Base-by-base conservation (phyloP, 2,888 invertebrate species). In the Diplazon laetatorius region DNA sequence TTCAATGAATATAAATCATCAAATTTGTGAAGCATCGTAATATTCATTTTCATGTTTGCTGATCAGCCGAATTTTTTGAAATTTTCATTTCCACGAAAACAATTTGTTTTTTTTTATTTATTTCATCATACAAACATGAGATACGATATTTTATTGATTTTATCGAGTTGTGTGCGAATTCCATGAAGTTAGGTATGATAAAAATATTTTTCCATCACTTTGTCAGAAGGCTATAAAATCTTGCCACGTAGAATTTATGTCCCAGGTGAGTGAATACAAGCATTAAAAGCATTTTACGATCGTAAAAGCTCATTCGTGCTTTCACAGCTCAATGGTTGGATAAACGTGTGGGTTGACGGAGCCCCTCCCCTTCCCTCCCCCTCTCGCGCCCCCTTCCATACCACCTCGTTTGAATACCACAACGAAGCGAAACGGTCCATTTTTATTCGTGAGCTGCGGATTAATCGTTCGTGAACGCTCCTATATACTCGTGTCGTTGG, bases 361-460 rank as follows among this genome's bases (percentile, higher is more conserved):
- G 30, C 25, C 22, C 22, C 22, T n/a, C 25, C 14, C 30, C n/a
- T n/a, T n/a, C n/a, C n/a, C n/a, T n/a, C n/a, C n/a, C n/a, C n/a
- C n/a, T n/a, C n/a, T n/a, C n/a, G n/a, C n/a, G n/a, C n/a, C n/a
- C n/a, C n/a, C n/a, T n/a, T n/a, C n/a, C n/a, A n/a, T n/a, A n/a
- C n/a, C 2, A 30, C 30, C 30, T 6, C 30, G 30, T 30, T 6
- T 30, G 55, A 55, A 55, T 16, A 55, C 35, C 22, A 18, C 35
- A 35, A 9, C 18, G 55, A 35, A 30, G 8, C 55, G 14, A 55
- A 30, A 9, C 30, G 16, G 30, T 55, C 25, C 55, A 55, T 55
- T 55, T 55, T 35, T 8, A 6, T 9, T 35, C 55, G 16, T 55
- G 35, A 55, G 55, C 55, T 35, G 16, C 16, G 16, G 55, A 35